These are phyloP conservation scores for Cantharis nigra DNA, from an alignment of 2,888 invertebrate genomes.

Conservation along the genomic window DNA sequence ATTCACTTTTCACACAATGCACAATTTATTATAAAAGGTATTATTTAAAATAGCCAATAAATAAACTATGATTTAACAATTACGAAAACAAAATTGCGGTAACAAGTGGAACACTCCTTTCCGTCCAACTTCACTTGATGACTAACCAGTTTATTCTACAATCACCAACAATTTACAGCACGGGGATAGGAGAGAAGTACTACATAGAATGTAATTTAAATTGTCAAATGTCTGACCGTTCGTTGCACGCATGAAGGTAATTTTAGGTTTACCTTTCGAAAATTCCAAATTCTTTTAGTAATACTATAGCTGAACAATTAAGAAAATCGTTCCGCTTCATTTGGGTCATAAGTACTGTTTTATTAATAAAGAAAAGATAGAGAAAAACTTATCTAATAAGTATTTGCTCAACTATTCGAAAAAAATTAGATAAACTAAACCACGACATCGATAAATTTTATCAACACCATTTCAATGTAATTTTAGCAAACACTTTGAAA, in stretches of 20 bases:
- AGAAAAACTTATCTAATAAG: not conserved
- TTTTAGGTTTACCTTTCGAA: slow-evolving; percentile 26
- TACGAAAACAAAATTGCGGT: not conserved
- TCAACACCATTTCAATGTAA: not conserved
- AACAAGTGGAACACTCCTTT: slow-evolving; percentile 24
- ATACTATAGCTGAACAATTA: not conserved
- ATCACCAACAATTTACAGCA: slow-evolving; percentile 19
- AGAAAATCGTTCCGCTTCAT: slow-evolving; percentile 8
- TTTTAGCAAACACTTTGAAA: not conserved
- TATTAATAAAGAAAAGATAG: not conserved
- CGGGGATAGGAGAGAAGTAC: slow-evolving; percentile 15
- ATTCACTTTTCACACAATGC: not conserved
- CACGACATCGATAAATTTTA: not conserved
- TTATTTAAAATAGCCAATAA: not conserved
- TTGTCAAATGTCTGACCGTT: slow-evolving; percentile 47
- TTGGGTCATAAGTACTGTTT: not conserved
- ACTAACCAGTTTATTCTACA: slow-evolving; percentile 32
- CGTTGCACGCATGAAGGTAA: slow-evolving; percentile 40
- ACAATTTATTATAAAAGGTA: not conserved
- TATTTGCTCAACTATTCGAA: not conserved
- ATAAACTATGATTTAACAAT: not conserved
- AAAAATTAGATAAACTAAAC: not conserved
- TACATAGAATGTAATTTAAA: slow-evolving; percentile 33
- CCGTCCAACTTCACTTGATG: slow-evolving; percentile 16
- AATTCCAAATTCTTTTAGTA: slow-evolving; percentile 5